Evolutionary conservation across 2,888 invertebrate genomes (phyloP).

Genomic region (Neoascia interrupta): DNA sequence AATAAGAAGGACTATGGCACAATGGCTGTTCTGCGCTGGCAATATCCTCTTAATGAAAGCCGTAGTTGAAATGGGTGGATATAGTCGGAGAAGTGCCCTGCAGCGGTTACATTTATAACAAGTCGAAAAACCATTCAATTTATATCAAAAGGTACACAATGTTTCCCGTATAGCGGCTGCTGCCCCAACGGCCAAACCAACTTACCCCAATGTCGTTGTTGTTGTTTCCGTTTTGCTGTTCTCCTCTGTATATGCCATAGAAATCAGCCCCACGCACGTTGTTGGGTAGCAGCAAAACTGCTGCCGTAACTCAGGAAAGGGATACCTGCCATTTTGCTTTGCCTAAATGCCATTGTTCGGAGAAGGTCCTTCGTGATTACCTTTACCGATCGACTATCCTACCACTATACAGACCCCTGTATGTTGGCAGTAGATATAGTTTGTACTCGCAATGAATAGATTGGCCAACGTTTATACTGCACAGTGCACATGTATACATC

Average conservation of each 20-base stretch:
- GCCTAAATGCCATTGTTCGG: constrained; percentile 49
- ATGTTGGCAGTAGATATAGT: too few relatives aligned
- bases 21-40: constrained; percentile 68
- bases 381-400: too few relatives aligned
- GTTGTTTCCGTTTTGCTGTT: constrained; percentile 22
- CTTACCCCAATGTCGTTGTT: constrained; percentile 49
- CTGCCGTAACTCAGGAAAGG: constrained; percentile 28
- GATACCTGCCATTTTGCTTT: constrained; percentile 67
- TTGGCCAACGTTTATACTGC: constrained; percentile 18
- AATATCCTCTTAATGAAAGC: constrained; percentile 70
- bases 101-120: constrained; percentile 78
- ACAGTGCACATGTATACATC: too few relatives aligned
- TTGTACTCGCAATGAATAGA: constrained; percentile 27
- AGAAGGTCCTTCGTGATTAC: constrained; percentile 44
- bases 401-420: too few relatives aligned
- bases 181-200: constrained; percentile 37
- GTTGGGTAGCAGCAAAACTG: constrained; percentile 4
- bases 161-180: constrained; percentile 55
- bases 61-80: constrained; percentile 64
- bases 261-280: constrained; percentile 45
- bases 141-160: constrained; percentile 69
- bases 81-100: constrained; percentile 74
- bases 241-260: constrained; percentile 32
- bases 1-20: constrained; percentile 61
- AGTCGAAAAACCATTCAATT: constrained; percentile 70